Evolutionary conservation across 2,113 vertebrate species (phyloP).

Genomic region (Paramormyrops kingsleyae): DNA sequence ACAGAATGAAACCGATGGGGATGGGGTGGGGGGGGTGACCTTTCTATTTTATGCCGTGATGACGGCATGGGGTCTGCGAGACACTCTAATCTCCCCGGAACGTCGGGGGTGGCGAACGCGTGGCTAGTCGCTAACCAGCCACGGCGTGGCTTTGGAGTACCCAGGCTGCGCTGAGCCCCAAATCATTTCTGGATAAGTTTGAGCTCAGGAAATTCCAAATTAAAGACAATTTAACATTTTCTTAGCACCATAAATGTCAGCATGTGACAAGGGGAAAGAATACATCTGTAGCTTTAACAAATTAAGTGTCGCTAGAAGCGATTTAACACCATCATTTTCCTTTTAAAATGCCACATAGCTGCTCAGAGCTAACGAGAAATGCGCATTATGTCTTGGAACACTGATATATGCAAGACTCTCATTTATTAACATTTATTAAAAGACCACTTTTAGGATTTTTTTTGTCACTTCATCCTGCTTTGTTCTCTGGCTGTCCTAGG

Average conservation of each 20-base stretch:
- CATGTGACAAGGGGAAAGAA: neutral
- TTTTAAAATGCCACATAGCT: neutral
- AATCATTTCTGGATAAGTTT: neutral
- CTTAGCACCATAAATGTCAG: constrained; percentile 11
- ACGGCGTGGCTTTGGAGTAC: neutral
- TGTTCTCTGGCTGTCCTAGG: neutral
- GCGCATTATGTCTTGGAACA: neutral
- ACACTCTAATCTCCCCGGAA: constrained; percentile 14
- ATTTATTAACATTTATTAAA: constrained; percentile 8
- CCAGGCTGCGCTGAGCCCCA: neutral
- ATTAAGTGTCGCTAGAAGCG: neutral
- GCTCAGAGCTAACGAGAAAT: neutral
- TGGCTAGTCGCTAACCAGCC: constrained; percentile 22
- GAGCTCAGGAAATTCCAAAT: neutral
- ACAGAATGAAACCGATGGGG: constrained; percentile 23
- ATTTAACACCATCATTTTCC: neutral
- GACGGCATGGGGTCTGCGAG: constrained; percentile 24
- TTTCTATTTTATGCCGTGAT: constrained; percentile 37
- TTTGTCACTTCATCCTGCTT: neutral
- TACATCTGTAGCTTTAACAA: neutral
- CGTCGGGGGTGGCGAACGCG: neutral
- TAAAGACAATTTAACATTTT: constrained; percentile 9
- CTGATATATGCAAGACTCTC: neutral
- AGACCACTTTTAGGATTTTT: neutral
- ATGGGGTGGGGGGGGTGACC: constrained; percentile 34